Base-by-base conservation (phyloP, 2,888 invertebrate genomes). In the Pecten maximus region DNA sequence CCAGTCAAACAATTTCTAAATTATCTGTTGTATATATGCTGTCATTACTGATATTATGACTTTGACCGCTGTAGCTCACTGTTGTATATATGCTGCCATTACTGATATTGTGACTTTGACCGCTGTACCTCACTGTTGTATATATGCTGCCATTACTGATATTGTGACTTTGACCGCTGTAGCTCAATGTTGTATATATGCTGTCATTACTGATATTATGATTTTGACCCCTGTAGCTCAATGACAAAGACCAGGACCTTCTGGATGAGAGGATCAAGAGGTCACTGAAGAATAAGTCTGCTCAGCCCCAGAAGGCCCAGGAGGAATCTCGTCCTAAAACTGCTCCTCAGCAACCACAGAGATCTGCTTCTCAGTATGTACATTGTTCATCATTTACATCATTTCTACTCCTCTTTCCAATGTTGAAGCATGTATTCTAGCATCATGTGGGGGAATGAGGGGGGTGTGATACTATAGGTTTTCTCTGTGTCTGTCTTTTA, bases 221-320 rank as follows among this genome's bases (percentile, higher is more conserved):
- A 0, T 50, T 54, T 44, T 87, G 44, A 87, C 87, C 44, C 91
- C 92, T 94, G 93, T 96, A 98, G 98, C 98, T 99, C 95, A 98
- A 98, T 0, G 99, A 99, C 96, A 99, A 99, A 97, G 99, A 99
- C 96, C 97, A 98, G 96, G 98, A 99, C 0, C 97, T 99, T 94
- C 97, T 99, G 88, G 99, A 99, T 95, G 99, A 99, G 97, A 98
- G 99, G 88, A 99, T 99, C 91, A 99, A 99, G 96, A 98, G 99
- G 40, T 98, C 98, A 0, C 98, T 95, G 54, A 96, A 96, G 92
- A 93, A 92, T 60, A 93, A 93, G 87, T 93, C 92, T 35, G 91
- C 93, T n/a, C 91, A 91, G 2, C 88, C 89, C 16, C 92, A 93
- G 87, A 90, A 92, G 16, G 86, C 40, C 35, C 91, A 92, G 89